Conservation (phyloP, 2,888 invertebrate species). For the Hartigia nigra region DNA sequence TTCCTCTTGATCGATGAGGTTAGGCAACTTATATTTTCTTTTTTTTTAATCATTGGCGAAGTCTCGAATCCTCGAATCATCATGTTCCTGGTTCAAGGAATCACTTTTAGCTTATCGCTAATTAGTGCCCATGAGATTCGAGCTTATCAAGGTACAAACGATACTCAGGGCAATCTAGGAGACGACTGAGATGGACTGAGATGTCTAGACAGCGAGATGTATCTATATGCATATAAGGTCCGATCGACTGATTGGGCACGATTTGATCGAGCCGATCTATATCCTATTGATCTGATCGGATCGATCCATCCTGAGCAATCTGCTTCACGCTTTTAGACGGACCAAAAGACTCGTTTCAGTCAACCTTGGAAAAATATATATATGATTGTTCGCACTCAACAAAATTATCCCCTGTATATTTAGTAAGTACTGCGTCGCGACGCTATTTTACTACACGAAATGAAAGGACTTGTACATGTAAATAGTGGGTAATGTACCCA, state of each 20-base stretch:
- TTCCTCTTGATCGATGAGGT: constrained; percentile 53
- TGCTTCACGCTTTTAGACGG: background rate
- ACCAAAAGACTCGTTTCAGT: background rate
- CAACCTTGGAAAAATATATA: background rate
- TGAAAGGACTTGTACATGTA: background rate
- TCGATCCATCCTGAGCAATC: background rate
- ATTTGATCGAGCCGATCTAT: background rate
- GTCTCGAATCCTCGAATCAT: background rate
- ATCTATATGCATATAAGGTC: background rate
- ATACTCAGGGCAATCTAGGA: constrained; percentile 40
- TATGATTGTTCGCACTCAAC: background rate
- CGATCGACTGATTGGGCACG: background rate
- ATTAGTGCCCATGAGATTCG: constrained; percentile 1
- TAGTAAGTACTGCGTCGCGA: background rate
- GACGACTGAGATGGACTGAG: constrained; percentile 8
- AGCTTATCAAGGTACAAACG: constrained; percentile 36
- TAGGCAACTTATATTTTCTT: constrained; percentile 2
- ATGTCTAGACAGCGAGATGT: background rate
- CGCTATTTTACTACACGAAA: background rate
- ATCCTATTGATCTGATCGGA: background rate
- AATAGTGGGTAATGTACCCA: background rate
- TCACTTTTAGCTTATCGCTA: background rate
- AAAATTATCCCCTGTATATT: background rate
- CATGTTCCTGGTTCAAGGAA: background rate
- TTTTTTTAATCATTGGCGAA: background rate